Percentiles rank a stretch among this genome's conserved stretches.
Evolutionary conservation across 2,797 vertebrate genomes (phyloP).

Genomic region (Pseudotriccus pelzelni): DNA sequence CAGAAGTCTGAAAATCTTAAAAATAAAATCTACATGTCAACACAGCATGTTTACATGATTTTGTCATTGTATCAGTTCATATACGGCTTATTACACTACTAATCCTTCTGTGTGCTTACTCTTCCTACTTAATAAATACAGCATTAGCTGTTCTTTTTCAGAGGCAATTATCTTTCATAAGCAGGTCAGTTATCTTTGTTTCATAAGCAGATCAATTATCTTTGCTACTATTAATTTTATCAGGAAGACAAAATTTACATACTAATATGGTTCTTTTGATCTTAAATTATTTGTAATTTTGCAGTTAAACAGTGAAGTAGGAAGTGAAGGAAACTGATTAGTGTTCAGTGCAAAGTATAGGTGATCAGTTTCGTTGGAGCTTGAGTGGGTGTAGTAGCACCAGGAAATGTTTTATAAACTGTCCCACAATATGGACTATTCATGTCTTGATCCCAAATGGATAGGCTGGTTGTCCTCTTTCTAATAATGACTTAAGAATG

Average conservation of each 20-base stretch:
- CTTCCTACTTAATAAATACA: background rate
- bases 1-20: background rate
- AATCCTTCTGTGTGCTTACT: background rate
- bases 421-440: background rate
- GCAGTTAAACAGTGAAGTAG: background rate
- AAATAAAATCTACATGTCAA: background rate
- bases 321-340: background rate
- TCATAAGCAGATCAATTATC: background rate
- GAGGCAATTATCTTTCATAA: background rate
- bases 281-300: conserved; percentile 2
- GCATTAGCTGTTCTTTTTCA: background rate
- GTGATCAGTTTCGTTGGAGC: background rate
- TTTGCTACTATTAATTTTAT: conserved; percentile 2
- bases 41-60: background rate
- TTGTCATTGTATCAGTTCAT: background rate
- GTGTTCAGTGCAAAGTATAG: background rate
- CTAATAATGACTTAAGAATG: background rate
- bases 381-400: background rate
- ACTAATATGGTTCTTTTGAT: conserved; percentile 1
- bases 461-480: background rate
- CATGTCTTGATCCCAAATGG: background rate
- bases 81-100: background rate
- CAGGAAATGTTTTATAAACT: background rate
- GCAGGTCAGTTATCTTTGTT: background rate
- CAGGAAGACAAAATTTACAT: background rate